A percentile compares a stretch with the other conserved stretches of the same genome.
Conservation (phyloP, 2,797 vertebrate genomes). For the Darevskia nairensis region DNA sequence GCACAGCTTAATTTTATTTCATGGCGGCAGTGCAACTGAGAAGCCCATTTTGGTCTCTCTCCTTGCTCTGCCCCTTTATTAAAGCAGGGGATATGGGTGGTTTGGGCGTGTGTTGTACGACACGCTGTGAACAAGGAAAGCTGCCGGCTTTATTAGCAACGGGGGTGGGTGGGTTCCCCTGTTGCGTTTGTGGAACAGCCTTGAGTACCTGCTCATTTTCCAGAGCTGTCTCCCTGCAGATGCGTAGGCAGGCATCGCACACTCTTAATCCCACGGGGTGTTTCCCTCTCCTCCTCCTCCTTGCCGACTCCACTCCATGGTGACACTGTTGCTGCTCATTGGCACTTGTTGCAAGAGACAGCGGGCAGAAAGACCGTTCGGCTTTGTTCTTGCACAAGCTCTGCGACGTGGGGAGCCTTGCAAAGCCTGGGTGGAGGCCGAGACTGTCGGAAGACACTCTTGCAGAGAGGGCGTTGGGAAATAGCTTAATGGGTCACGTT, state of each 20-base stretch:
- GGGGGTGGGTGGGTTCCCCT: neutral
- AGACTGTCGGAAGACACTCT: neutral
- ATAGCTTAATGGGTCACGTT: neutral
- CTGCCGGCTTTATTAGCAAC: neutral
- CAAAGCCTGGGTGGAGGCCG: neutral
- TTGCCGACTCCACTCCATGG: neutral
- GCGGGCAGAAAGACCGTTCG: neutral
- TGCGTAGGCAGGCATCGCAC: neutral
- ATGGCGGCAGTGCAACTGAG: neutral
- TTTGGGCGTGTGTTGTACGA: neutral
- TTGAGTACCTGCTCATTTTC: neutral
- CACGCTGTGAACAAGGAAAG: neutral
- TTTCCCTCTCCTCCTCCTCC: neutral
- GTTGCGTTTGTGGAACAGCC: neutral
- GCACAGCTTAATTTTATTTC: neutral
- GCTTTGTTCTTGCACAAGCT: conserved; percentile 10
- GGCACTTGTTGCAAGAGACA: neutral
- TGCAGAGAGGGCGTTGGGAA: neutral
- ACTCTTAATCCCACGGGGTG: neutral
- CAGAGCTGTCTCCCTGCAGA: neutral
- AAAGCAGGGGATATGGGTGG: neutral
- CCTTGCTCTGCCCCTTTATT: neutral
- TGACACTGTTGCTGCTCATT: neutral
- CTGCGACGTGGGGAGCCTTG: neutral
- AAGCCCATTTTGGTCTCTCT: neutral